phyloP scores from a whole-genome alignment of 1,140 invertebrate species.

The Batillaria attramentaria region DNA sequence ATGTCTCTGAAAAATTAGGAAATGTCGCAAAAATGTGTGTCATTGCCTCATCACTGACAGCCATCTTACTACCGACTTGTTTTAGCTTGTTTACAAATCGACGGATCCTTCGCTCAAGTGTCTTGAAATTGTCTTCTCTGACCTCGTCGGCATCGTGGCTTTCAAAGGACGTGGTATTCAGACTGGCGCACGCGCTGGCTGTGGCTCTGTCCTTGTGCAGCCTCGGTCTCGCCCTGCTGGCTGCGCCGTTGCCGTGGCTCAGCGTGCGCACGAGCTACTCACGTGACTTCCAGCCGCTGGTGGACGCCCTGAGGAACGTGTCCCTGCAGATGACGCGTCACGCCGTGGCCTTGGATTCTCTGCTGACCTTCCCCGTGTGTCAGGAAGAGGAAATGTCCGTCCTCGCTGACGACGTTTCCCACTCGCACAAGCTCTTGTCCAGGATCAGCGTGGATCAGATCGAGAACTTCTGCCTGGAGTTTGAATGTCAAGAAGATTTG shows the following conservation, averaged over 20 bases:
- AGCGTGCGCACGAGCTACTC: conserved; percentile 1
- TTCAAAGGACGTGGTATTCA: background rate
- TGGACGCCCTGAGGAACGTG: background rate
- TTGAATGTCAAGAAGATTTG: background rate
- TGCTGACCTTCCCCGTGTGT: background rate
- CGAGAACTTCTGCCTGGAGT: background rate
- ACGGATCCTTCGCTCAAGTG: background rate
- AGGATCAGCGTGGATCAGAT: conserved; percentile 7
- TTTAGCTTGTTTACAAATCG: background rate
- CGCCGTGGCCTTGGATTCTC: background rate
- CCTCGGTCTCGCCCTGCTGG: background rate
- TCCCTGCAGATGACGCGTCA: background rate
- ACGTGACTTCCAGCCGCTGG: background rate
- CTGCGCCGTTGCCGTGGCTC: background rate
- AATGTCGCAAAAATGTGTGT: background rate
- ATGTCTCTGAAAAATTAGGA: background rate
- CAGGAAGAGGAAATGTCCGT: background rate
- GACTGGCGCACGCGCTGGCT: background rate
- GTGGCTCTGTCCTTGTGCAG: background rate
- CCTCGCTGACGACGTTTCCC: background rate
- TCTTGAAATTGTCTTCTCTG: background rate
- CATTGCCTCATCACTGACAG: background rate
- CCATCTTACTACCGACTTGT: background rate
- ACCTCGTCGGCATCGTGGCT: background rate
- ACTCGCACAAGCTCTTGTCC: background rate